Evolutionary conservation across 1,140 invertebrate genomes (phyloP).

Genomic region (Druon quercuslanigerum): DNA sequence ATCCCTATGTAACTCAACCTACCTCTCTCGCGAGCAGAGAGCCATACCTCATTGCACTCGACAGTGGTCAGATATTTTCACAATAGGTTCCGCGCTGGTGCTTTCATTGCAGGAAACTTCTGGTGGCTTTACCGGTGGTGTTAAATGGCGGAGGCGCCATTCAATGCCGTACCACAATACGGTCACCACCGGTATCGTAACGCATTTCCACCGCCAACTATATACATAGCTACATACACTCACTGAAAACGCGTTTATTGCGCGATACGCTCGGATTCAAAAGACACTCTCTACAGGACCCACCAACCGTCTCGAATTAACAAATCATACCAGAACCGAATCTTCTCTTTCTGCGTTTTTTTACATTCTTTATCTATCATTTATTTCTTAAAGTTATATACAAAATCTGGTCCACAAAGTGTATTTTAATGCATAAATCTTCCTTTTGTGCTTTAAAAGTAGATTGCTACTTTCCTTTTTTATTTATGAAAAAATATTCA

Average conservation of each 20-base stretch:
- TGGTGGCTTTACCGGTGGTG: slow-evolving; percentile 62
- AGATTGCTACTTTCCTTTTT: no score
- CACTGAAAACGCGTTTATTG: slow-evolving; percentile 3
- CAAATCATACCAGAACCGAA: not conserved
- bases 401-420: not conserved
- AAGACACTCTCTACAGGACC: slow-evolving; percentile 36
- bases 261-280: slow-evolving; percentile 27
- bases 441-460: no score
- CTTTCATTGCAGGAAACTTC: slow-evolving; percentile 72
- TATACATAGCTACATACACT: not conserved
- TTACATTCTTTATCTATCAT: not conserved
- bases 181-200: slow-evolving; percentile 64
- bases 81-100: slow-evolving; percentile 69
- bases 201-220: not conserved
- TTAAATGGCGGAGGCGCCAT: slow-evolving; percentile 69
- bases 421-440: no score
- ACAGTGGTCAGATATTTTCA: slow-evolving; percentile 74
- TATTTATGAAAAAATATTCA: no score
- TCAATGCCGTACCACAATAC: slow-evolving; percentile 69
- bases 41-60: slow-evolving; percentile 70
- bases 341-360: not conserved
- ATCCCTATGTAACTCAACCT: slow-evolving; percentile 45
- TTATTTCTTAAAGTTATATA: not conserved
- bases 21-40: slow-evolving; percentile 57
- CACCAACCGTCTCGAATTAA: slow-evolving; percentile 9